Conservation (phyloP, 2,797 vertebrate species). For the Syngnathus rostellatus region DNA sequence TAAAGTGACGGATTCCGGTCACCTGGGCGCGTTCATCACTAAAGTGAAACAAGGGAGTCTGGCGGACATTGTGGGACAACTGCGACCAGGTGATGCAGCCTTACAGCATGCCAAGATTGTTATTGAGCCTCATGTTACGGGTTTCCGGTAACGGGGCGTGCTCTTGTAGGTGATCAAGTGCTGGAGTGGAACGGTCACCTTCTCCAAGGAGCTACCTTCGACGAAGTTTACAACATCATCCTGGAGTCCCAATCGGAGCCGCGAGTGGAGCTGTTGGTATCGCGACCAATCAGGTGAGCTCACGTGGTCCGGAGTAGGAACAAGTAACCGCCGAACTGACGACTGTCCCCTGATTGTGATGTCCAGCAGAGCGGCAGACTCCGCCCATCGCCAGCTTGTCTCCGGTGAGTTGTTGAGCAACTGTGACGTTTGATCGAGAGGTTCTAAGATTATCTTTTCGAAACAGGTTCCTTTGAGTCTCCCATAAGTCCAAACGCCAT, state of each 20-base stretch:
- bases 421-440: not conserved
- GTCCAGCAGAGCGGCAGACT: slow-evolving; percentile 73
- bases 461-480: slow-evolving; percentile 86
- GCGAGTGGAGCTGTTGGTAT: slow-evolving; percentile 92
- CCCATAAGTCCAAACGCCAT: slow-evolving; percentile 85
- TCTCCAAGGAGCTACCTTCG: slow-evolving; percentile 92
- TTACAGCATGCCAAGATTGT: not conserved
- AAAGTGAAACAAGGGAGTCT: slow-evolving; percentile 98
- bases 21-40: slow-evolving; percentile 95
- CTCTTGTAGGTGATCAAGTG: slow-evolving; percentile 85
- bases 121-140: too few relatives aligned
- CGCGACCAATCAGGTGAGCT: slow-evolving; percentile 83
- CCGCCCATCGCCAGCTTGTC: slow-evolving; percentile 79
- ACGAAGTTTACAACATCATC: slow-evolving; percentile 96
- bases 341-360: slow-evolving; percentile 9
- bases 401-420: slow-evolving; percentile 80
- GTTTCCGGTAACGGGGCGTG: slow-evolving; percentile 11
- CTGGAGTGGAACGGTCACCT: slow-evolving; percentile 91
- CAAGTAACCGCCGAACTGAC: too few relatives aligned
- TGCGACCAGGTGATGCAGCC: slow-evolving; percentile 78
- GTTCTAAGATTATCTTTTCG: not conserved
- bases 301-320: slow-evolving; percentile 4
- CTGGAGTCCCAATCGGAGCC: slow-evolving; percentile 91
- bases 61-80: slow-evolving; percentile 92
- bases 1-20: slow-evolving; percentile 92